Base-by-base conservation (phyloP, 2,113 vertebrate genomes). In the Corythaeola cristata region DNA sequence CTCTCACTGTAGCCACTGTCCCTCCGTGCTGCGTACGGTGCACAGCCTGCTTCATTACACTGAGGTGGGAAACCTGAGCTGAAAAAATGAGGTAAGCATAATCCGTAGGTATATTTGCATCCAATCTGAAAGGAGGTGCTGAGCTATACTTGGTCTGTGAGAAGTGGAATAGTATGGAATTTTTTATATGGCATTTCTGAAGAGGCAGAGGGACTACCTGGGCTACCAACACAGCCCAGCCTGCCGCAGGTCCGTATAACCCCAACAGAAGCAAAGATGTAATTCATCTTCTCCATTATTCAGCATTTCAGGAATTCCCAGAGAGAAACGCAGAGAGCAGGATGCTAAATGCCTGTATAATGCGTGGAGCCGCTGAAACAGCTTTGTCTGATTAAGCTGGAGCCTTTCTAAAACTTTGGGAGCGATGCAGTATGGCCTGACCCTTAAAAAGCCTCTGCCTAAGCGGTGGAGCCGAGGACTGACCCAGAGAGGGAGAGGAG, bases 351-450 rank as follows among this genome's bases (percentile, higher is more conserved):
- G 56, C 32, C 39, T 91, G 78, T 39, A 50, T 74, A 66, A 59
- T 10, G 35, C 50, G 50, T 12, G 82, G 39, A 83, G 74, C 17
- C 0, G 6, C 88, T 72, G 45, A 24, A 94, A 78, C 11, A 55
- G 11, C 62, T 71, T 64, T 52, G 50, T 8, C 63, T 89, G 44
- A 85, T 72, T 66, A 75, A 60, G 68, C 62, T 33, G 55, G 62
- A 92, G 69, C 75, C 82, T 44, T 50, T 45, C 30, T 49, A 75
- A 92, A 95, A 97, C 79, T 96, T 96, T 7, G 33, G 56, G 80
- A 87, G 73, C 8, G 8, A 60, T 0, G 41, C 63, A 76, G 92
- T 69, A 39, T 3, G 27, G 72, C 78, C 63, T 1, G 11, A 68
- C 33, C 90, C 68, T 5, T 22, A 71, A 37, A 4, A 59, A 71